These are phyloP conservation scores for Oncorhynchus mykiss DNA, from an alignment of 2,113 vertebrate species.

Conservation along the genomic window DNA sequence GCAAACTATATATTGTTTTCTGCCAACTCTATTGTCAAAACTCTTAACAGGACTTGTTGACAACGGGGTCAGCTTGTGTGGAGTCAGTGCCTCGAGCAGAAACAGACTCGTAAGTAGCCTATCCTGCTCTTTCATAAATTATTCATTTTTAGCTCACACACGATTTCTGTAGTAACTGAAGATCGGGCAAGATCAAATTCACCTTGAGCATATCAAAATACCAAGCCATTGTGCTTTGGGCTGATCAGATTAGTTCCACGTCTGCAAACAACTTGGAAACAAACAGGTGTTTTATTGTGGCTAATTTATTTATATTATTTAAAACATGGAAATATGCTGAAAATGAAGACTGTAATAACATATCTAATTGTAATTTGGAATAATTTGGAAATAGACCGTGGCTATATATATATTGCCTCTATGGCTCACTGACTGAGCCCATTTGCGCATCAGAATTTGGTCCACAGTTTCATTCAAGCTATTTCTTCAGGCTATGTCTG, in stretches of 20 bases:
- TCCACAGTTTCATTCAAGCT: too few relatives aligned
- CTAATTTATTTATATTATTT: not conserved
- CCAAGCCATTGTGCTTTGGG: conserved; percentile 29
- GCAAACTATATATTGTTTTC: not conserved
- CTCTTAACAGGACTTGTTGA: conserved; percentile 41
- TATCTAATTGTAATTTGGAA: too few relatives aligned
- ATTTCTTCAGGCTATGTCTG: not conserved
- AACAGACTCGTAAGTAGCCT: conserved; percentile 63
- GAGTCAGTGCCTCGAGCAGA: conserved; percentile 44
- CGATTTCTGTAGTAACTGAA: conserved; percentile 42
- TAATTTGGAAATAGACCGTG: too few relatives aligned
- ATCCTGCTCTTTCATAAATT: conserved; percentile 50
- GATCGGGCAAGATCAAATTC: conserved; percentile 49
- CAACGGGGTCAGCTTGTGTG: conserved; percentile 23
- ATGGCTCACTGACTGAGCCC: too few relatives aligned
- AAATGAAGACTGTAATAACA: too few relatives aligned
- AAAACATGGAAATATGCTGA: too few relatives aligned
- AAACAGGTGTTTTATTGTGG: not conserved
- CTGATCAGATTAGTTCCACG: conserved; percentile 28
- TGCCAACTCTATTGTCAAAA: conserved; percentile 9
- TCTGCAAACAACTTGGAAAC: too few relatives aligned
- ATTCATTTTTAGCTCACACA: conserved; percentile 39
- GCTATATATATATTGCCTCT: too few relatives aligned
- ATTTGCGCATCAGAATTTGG: too few relatives aligned
- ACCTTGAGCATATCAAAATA: conserved; percentile 51